Conservation (phyloP, 92 coral and sea anemone genomes). For the Blastomussa wellsi region DNA sequence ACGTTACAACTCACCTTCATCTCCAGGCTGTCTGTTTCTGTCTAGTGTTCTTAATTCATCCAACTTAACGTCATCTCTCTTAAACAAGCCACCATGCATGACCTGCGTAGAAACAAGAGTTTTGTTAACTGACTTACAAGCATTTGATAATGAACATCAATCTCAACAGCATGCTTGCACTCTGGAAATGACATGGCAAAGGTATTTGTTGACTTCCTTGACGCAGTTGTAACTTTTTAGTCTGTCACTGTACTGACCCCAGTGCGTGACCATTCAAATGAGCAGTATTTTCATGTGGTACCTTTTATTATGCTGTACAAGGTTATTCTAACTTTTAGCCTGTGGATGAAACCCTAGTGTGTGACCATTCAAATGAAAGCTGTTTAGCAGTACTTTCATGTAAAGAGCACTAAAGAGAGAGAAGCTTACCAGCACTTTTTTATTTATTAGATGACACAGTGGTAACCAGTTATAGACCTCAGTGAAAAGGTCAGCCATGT, state of each 20-base stretch:
- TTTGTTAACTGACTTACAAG: background rate
- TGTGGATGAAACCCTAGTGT: too few species aligned
- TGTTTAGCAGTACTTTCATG: background rate
- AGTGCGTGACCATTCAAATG: background rate
- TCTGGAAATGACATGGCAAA: background rate
- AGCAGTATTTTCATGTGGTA: background rate
- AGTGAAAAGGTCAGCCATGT: conserved; percentile 94
- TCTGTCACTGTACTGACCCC: background rate
- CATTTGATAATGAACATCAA: background rate
- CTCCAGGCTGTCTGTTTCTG: conserved; percentile 95
- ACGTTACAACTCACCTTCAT: conserved; percentile 83
- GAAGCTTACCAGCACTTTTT: conserved; percentile 85
- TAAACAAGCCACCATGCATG: conserved; percentile 97
- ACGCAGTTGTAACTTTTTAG: background rate
- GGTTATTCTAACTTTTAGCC: background rate
- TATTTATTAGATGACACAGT: conserved; percentile 86
- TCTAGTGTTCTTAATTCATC: conserved; percentile 75
- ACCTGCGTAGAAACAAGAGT: conserved; percentile 51
- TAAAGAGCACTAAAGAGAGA: background rate
- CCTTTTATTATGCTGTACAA: too few species aligned
- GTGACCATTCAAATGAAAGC: too few species aligned
- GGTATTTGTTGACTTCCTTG: background rate
- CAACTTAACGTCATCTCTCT: conserved; percentile 81
- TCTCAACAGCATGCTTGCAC: background rate
- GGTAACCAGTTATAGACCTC: conserved; percentile 99